These are phyloP conservation scores for Xylocopa sonorina DNA, from an alignment of 1,140 invertebrate species.

Conservation along the genomic window DNA sequence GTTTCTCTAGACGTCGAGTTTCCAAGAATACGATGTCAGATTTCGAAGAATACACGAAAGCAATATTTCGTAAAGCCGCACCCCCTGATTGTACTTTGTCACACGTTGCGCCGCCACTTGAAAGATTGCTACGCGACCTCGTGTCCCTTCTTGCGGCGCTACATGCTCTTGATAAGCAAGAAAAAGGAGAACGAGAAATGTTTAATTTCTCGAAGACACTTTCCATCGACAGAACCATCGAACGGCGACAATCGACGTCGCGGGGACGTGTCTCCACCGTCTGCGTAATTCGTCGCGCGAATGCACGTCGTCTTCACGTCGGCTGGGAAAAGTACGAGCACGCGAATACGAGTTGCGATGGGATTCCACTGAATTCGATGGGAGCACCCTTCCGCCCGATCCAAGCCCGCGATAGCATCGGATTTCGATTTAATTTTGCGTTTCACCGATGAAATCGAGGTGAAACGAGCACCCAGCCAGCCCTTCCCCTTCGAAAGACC, in stretches of 20 bases:
- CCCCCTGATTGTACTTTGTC: too few species aligned
- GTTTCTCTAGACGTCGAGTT: too few species aligned
- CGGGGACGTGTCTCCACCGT: not conserved
- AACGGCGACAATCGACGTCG: constrained; percentile 22
- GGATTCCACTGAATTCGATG: not conserved
- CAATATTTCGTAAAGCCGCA: too few species aligned
- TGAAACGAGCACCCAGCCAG: too few species aligned
- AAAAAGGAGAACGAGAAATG: constrained; percentile 3
- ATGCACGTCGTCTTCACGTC: not conserved
- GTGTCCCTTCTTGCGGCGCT: not conserved
- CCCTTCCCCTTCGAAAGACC: not conserved
- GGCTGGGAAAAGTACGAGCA: not conserved
- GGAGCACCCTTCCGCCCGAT: not conserved
- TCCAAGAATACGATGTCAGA: too few species aligned
- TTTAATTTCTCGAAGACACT: constrained; percentile 23
- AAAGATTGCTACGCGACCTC: not conserved
- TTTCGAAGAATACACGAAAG: too few species aligned
- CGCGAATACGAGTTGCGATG: not conserved
- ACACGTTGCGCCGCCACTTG: not conserved
- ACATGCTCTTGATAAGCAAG: too few species aligned
- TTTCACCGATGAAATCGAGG: not conserved
- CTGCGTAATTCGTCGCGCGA: not conserved
- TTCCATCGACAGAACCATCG: not conserved
- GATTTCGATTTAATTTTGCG: constrained; percentile 1
- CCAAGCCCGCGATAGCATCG: too few species aligned